Conservation (phyloP, 2,113 vertebrate species). For the Papio anubis region DNA sequence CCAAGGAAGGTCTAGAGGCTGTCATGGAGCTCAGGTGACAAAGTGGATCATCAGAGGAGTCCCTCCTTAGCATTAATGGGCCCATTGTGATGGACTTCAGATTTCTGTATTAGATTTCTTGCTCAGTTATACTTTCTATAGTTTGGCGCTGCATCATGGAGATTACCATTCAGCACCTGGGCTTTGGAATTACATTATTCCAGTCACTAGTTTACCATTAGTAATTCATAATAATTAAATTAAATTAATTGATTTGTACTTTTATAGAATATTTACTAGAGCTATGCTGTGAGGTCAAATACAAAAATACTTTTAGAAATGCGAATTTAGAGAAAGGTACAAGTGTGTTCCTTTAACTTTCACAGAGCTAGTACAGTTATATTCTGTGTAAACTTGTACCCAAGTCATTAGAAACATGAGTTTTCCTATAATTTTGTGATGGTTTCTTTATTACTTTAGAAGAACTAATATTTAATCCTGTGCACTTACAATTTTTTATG, state of each 20-base stretch:
- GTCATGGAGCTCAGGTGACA: not conserved
- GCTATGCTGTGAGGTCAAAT: not conserved
- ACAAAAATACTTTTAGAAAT: constrained; percentile 8
- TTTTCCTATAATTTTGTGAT: not conserved
- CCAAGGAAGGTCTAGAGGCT: not conserved
- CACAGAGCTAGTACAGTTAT: not conserved
- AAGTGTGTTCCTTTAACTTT: not conserved
- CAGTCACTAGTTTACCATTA: not conserved
- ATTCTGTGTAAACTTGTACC: not conserved
- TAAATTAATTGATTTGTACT: not conserved
- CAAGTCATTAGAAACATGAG: not conserved
- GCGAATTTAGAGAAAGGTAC: not conserved
- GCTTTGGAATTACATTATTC: not conserved
- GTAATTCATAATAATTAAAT: not conserved
- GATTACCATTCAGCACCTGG: not conserved
- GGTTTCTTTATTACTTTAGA: not conserved
- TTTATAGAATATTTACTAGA: not conserved
- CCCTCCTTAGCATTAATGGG: not conserved
- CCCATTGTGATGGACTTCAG: not conserved
- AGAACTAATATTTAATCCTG: not conserved
- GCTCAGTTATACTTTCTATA: not conserved
- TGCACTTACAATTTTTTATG: not conserved
- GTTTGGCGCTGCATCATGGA: not conserved
- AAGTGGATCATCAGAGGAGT: not conserved
- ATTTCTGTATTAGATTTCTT: not conserved